Conservation (phyloP, 2,888 invertebrate species). For the Tubulanus polymorphus region DNA sequence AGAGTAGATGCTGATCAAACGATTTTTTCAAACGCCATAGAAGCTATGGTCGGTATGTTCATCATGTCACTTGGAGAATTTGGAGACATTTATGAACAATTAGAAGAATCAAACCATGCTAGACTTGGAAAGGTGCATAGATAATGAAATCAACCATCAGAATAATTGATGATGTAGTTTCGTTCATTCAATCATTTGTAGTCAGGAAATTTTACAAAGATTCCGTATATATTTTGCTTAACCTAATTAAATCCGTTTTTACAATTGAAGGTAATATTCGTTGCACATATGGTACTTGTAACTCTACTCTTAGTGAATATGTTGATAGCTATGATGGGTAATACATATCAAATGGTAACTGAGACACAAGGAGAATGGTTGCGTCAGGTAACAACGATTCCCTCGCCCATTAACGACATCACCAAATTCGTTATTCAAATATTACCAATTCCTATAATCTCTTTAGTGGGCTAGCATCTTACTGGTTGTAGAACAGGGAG, state of each 20-base stretch:
- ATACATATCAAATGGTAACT: slow-evolving; percentile 91
- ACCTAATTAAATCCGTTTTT: too few relatives aligned
- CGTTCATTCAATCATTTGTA: too few relatives aligned
- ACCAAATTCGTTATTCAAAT: neutral
- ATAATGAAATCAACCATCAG: too few relatives aligned
- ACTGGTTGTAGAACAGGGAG: slow-evolving; percentile 93
- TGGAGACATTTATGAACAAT: slow-evolving; percentile 87
- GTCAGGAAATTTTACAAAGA: too few relatives aligned
- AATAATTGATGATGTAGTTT: too few relatives aligned
- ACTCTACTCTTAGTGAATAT: slow-evolving; percentile 93
- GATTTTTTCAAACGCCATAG: slow-evolving; percentile 68
- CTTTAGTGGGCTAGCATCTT: slow-evolving; percentile 94
- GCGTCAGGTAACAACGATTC: slow-evolving; percentile 64
- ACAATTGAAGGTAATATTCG: slow-evolving; percentile 75
- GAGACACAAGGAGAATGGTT: slow-evolving; percentile 98
- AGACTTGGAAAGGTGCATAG: slow-evolving; percentile 72
- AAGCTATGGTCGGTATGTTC: slow-evolving; percentile 96
- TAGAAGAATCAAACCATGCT: slow-evolving; percentile 77
- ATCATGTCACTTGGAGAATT: slow-evolving; percentile 97
- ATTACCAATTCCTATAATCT: neutral
- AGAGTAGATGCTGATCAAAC: slow-evolving; percentile 30
- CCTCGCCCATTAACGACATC: neutral
- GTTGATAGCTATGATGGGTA: slow-evolving; percentile 99
- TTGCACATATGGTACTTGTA: slow-evolving; percentile 96
- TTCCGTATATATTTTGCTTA: too few relatives aligned